Base-by-base conservation (phyloP, 2,888 invertebrate species). In the Ellobium chinense region DNA sequence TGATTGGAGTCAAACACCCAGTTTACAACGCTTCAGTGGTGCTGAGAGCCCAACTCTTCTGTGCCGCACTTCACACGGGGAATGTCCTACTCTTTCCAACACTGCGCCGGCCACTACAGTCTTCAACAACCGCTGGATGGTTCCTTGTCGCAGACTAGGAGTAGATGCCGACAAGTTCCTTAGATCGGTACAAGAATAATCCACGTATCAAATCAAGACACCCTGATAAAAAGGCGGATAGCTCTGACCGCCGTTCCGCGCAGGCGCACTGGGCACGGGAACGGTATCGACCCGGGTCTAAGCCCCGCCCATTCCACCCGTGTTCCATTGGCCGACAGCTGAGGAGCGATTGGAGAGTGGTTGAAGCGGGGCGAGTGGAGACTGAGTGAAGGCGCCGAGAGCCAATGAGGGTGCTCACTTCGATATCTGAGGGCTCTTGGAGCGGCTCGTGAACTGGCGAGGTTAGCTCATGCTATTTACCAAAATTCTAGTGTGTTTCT, bases 151-250 rank as follows among this genome's bases (percentile, higher is more conserved):
- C 27, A 12, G 62, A 31, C 60, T 4, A 34, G 58, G 56, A 74
- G 74, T 73, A 70, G 56, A 56, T 56, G 70, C 63, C 29, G 29
- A 63, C 31, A 34, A 66, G n/a, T 65, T 46, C 24, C 34, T 24
- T 34, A 72, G 34, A 54, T 54, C 14, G 1, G 65, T 2, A 54
- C 31, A 63, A 63, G 39, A 75, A 56, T 65, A 31, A 70, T 70
- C 56, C 56, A 34, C 70, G 70, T 70, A 70, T 70, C 56, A 56
- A 70, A 70, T 54, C 56, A 29, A 65, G 27, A 56, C 34, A 54
- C 34, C 65, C 76, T 21, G 76, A 56, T 65, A 76, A 76, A 65
- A 65, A 70, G 70, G 70, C 70, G 70, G 70, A 72, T n/a, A 29
- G 60, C 46, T 24, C 36, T 24, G 5, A 7, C 34, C 34, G 36